A percentile compares a stretch with the other conserved stretches of the same genome.
Conservation (phyloP, 2,797 vertebrate species). For the Lithobates pipiens region DNA sequence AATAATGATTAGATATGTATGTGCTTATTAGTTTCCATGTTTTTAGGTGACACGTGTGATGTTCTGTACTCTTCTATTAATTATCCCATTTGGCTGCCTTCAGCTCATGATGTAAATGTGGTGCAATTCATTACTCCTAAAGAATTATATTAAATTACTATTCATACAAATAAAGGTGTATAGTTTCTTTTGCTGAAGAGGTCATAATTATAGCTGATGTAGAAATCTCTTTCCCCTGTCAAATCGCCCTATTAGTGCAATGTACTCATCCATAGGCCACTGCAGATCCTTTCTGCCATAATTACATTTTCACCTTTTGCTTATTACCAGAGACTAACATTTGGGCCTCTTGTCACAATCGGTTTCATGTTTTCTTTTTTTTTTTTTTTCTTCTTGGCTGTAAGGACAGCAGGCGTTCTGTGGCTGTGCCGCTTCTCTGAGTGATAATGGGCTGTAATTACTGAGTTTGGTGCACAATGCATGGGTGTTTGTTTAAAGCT, state of each 20-base stretch:
- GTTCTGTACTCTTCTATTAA: background rate
- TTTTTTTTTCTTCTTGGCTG: background rate
- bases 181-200: constrained; percentile 79
- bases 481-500: constrained; percentile 80
- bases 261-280: constrained; percentile 76
- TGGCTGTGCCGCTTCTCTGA: constrained; percentile 77
- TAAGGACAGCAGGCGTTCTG: constrained; percentile 51
- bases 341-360: constrained; percentile 84
- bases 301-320: constrained; percentile 82
- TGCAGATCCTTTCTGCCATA: constrained; percentile 78
- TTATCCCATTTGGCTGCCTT: constrained; percentile 14
- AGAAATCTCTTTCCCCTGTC: constrained; percentile 77
- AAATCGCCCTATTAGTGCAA: constrained; percentile 81
- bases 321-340: constrained; percentile 81
- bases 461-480: constrained; percentile 77
- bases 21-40: background rate
- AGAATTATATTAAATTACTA: constrained; percentile 74
- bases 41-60: background rate
- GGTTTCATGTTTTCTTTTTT: constrained; percentile 68
- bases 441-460: constrained; percentile 83
- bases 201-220: constrained; percentile 82
- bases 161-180: constrained; percentile 80
- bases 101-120: constrained; percentile 1
- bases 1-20: background rate
- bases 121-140: constrained; percentile 6